These are phyloP conservation scores for Hipparchia semele DNA, from an alignment of 2,888 invertebrate species.

Conservation along the genomic window DNA sequence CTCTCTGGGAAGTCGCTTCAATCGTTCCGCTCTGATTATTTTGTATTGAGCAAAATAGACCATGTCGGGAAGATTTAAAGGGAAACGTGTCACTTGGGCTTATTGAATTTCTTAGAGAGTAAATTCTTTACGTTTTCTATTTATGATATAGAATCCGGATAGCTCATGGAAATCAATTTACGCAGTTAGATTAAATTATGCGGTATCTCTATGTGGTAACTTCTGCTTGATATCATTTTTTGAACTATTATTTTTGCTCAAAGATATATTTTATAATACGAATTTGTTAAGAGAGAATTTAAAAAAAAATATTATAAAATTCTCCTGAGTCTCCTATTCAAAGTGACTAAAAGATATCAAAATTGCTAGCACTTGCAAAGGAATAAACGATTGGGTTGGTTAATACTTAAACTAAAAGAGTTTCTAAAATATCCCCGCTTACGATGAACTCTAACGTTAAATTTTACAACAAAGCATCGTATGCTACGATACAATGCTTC, in stretches of 20 bases:
- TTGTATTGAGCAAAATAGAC: constrained; percentile 37
- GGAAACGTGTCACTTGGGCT: constrained; percentile 25
- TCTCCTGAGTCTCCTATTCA: no score
- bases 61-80: constrained; percentile 29
- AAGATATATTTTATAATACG: no score
- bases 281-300: no score
- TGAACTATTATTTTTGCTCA: no score
- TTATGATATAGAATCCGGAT: constrained; percentile 7
- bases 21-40: constrained; percentile 39
- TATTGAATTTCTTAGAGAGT: constrained; percentile 22
- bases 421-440: constrained; percentile 56
- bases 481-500: constrained; percentile 53
- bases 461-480: constrained; percentile 62
- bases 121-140: constrained; percentile 9
- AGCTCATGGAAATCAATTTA: constrained; percentile 4
- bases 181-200: neutral
- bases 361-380: no score
- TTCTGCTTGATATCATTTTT: no score
- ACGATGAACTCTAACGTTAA: constrained; percentile 50
- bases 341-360: no score
- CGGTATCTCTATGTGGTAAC: neutral
- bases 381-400: constrained; percentile 14
- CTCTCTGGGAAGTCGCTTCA: constrained; percentile 34
- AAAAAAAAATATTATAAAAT: no score
- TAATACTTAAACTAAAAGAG: constrained; percentile 42